phyloP scores from a whole-genome alignment of 2,888 invertebrate species.

The Teleogryllus oceanicus region DNA sequence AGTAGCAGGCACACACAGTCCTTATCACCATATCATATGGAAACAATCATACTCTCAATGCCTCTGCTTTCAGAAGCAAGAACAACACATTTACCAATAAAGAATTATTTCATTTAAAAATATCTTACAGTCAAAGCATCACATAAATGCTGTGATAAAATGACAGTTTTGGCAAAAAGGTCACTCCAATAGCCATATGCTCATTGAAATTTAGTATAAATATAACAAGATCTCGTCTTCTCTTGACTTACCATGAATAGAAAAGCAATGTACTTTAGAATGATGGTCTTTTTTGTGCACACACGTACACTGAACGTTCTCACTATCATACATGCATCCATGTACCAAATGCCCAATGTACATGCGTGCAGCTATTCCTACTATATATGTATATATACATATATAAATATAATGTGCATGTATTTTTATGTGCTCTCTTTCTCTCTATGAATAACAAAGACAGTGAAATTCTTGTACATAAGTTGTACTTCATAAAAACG shows the following conservation, averaged over 20 bases:
- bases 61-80: too few relatives aligned
- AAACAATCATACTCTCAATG: too few relatives aligned
- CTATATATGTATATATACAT: slow-evolving; percentile 6
- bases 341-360: neutral
- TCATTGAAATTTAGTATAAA: neutral
- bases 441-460: neutral
- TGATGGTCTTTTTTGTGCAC: neutral
- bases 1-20: too few relatives aligned
- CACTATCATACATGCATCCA: neutral
- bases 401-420: slow-evolving; percentile 18
- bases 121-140: neutral
- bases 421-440: slow-evolving; percentile 18
- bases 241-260: slow-evolving; percentile 18
- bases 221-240: neutral
- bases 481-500: slow-evolving; percentile 53
- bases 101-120: neutral
- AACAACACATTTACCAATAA: too few relatives aligned
- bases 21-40: too few relatives aligned
- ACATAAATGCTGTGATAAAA: neutral
- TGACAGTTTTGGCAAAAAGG: neutral
- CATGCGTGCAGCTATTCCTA: neutral
- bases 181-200: neutral
- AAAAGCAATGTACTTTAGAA: slow-evolving; percentile 12
- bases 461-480: slow-evolving; percentile 8
- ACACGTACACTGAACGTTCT: neutral